Conservation (phyloP, 2,797 vertebrate species). For the Oreochromis mossambicus region DNA sequence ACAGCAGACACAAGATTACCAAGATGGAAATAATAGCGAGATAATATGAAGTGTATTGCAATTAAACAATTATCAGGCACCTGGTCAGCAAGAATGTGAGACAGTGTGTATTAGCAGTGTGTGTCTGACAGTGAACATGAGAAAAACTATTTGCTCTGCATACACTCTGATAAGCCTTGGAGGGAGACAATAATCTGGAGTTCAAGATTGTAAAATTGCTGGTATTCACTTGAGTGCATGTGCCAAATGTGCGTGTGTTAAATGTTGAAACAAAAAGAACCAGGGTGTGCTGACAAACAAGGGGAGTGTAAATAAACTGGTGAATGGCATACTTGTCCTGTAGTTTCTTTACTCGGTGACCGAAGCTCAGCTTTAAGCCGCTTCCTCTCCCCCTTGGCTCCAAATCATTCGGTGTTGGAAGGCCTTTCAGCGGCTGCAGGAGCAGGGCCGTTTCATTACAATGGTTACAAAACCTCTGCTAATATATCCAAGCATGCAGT, state of each 20-base stretch:
- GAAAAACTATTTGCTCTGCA: neutral
- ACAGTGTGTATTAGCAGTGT: neutral
- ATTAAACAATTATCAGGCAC: neutral
- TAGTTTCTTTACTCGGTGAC: slow-evolving; percentile 21
- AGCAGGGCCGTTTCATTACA: slow-evolving; percentile 53
- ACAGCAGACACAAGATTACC: neutral
- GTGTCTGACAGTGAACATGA: neutral
- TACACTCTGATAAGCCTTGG: slow-evolving; percentile 28
- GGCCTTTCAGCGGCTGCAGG: slow-evolving; percentile 43
- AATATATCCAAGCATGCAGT: slow-evolving; percentile 68
- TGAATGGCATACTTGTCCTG: slow-evolving; percentile 52
- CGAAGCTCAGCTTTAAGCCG: slow-evolving; percentile 5
- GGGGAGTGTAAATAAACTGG: slow-evolving; percentile 40
- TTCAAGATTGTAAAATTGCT: slow-evolving; percentile 48
- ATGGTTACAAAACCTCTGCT: slow-evolving; percentile 66
- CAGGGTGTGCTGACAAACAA: slow-evolving; percentile 43
- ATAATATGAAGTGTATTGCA: slow-evolving; percentile 11
- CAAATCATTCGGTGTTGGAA: slow-evolving; percentile 42
- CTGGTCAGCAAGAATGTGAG: neutral
- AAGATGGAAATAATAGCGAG: neutral
- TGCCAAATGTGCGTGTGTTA: slow-evolving; percentile 24
- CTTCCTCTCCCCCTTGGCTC: slow-evolving; percentile 41
- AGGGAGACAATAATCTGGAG: slow-evolving; percentile 24
- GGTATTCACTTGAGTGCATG: slow-evolving; percentile 18
- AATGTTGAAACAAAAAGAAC: slow-evolving; percentile 21